Conservation (phyloP, 2,113 vertebrate genomes). For the Haemorhous mexicanus region DNA sequence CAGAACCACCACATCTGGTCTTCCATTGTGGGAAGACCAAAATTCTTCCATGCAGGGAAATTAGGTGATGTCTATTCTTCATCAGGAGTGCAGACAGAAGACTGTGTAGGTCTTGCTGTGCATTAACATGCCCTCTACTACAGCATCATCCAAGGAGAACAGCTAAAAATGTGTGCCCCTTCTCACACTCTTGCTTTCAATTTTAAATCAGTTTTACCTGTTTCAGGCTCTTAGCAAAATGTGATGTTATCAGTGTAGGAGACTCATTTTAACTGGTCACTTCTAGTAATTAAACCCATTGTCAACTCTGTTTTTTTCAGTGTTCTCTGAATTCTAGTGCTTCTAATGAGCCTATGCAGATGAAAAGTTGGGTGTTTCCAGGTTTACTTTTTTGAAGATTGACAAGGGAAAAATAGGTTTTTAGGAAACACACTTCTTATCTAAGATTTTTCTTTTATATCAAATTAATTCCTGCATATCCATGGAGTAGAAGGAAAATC, state of each 20-base stretch:
- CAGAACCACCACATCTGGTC: neutral
- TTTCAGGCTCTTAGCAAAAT: neutral
- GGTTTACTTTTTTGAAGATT: neutral
- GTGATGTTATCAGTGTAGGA: neutral
- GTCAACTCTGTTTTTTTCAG: neutral
- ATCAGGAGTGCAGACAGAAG: neutral
- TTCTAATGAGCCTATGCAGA: neutral
- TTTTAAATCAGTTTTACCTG: neutral
- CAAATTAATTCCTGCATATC: neutral
- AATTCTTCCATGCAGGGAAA: neutral
- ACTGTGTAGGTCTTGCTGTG: accelerated
- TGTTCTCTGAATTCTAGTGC: neutral
- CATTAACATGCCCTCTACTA: neutral
- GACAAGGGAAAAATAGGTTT: neutral
- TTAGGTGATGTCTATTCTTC: neutral
- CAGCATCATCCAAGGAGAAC: neutral
- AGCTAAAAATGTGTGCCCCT: neutral
- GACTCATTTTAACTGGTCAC: neutral
- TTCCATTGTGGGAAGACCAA: neutral
- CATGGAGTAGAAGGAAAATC: neutral
- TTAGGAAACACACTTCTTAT: neutral
- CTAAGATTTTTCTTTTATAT: neutral
- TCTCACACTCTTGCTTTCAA: neutral
- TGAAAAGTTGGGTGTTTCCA: neutral
- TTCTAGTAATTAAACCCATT: neutral